Percentiles rank a stretch among this genome's conserved stretches.
phyloP scores from a whole-genome alignment of 2,797 vertebrate species.

The Hybognathus amarus region DNA sequence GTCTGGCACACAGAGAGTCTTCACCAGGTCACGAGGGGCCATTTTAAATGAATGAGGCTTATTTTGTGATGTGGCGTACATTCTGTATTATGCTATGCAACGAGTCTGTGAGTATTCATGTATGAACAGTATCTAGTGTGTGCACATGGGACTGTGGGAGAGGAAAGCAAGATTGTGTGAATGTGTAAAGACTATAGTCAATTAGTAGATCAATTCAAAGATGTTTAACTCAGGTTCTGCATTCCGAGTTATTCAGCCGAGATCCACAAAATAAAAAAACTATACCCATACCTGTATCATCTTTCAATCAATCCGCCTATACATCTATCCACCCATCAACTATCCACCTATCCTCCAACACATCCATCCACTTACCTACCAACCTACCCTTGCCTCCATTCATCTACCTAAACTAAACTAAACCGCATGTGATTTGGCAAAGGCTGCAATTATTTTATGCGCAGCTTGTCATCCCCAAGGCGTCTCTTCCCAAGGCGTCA shows the following conservation, averaged over 20 bases:
- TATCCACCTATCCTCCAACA: neutral
- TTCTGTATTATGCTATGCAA: neutral
- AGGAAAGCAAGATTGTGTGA: constrained; percentile 8
- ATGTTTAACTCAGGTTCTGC: neutral
- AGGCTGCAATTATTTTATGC: too few relatives aligned
- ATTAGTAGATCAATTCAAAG: neutral
- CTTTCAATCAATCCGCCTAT: neutral
- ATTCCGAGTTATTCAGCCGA: neutral
- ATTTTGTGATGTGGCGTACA: constrained; percentile 8
- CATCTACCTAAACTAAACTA: neutral
- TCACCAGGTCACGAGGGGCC: constrained; percentile 43
- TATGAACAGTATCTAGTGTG: constrained; percentile 6
- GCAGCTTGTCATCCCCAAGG: too few relatives aligned
- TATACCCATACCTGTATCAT: neutral
- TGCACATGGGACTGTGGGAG: constrained; percentile 6
- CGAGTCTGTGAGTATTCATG: constrained; percentile 9
- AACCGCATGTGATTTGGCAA: too few relatives aligned
- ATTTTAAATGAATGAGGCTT: constrained; percentile 31
- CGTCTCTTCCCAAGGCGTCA: too few relatives aligned
- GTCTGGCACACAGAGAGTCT: constrained; percentile 43
- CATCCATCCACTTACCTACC: neutral
- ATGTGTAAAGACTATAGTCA: neutral
- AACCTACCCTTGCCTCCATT: neutral
- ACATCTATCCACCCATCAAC: neutral
- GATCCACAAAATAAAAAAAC: neutral